Conservation (phyloP, 2,888 invertebrate species). For the Choristoneura rosaceana region DNA sequence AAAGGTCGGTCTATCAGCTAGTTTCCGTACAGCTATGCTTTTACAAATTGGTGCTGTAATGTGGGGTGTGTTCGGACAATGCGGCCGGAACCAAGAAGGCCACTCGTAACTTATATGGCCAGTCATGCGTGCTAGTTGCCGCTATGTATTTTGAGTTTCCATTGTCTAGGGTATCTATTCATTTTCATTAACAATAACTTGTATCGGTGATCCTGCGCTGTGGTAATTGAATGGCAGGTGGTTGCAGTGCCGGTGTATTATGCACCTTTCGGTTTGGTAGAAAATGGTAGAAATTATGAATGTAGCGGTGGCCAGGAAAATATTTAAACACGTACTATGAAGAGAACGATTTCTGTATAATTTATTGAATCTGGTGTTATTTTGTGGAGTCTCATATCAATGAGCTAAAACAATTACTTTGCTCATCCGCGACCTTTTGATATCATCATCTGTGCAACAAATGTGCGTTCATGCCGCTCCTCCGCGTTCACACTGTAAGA, state of each 20-base stretch:
- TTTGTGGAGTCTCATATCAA: too few relatives aligned
- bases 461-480: too few relatives aligned
- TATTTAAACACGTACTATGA: too few relatives aligned
- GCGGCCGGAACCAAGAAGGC: slow-evolving; percentile 25
- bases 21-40: slow-evolving; percentile 70
- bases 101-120: slow-evolving; percentile 31
- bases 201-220: not conserved
- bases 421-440: too few relatives aligned
- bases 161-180: slow-evolving; percentile 18
- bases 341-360: too few relatives aligned
- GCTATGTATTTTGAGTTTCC: slow-evolving; percentile 12
- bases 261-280: too few relatives aligned
- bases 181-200: slow-evolving; percentile 17
- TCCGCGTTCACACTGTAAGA: too few relatives aligned
- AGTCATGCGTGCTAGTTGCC: slow-evolving; percentile 25
- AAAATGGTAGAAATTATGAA: too few relatives aligned
- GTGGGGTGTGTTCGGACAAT: slow-evolving; percentile 63
- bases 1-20: slow-evolving; percentile 76
- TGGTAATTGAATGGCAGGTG: slow-evolving; percentile 3
- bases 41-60: slow-evolving; percentile 75
- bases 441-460: too few relatives aligned
- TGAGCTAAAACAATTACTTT: too few relatives aligned
- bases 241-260: not conserved
- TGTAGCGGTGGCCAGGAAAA: too few relatives aligned
- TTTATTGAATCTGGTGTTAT: too few relatives aligned